phyloP scores from a whole-genome alignment of 2,888 invertebrate species.

The Drosophila rubida region DNA sequence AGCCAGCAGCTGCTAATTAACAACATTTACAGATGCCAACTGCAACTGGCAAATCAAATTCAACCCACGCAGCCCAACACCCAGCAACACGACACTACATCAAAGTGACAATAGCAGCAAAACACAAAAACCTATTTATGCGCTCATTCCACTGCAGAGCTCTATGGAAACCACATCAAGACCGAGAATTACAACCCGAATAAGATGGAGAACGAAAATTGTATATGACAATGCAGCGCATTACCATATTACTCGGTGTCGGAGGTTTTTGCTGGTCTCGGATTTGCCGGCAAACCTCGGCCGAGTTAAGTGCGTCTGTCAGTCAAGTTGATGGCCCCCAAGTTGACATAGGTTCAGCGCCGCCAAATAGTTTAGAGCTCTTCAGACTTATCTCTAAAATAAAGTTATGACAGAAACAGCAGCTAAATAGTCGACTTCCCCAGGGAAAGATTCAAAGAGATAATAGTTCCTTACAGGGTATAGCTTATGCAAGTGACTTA shows the following conservation, averaged over 20 bases:
- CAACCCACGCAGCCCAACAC: not conserved
- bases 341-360: not conserved
- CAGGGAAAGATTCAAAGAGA: not conserved
- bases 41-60: conserved; percentile 13
- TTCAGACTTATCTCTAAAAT: not conserved
- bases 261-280: not conserved
- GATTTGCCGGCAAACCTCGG: not conserved
- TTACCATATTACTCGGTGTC: not conserved
- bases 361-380: not conserved
- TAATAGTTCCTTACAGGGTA: not conserved
- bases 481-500: not conserved
- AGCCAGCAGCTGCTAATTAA: conserved; percentile 32
- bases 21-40: conserved; percentile 23
- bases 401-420: not conserved
- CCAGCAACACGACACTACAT: not conserved
- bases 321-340: not conserved
- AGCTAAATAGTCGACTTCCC: not conserved
- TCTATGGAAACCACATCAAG: not conserved
- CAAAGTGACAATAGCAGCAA: not conserved
- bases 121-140: conserved; percentile 4
- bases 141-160: too few species aligned
- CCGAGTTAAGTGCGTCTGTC: not conserved
- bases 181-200: not conserved
- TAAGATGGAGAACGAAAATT: not conserved
- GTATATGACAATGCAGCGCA: not conserved